These are phyloP conservation scores for Synanthedon andrenaeformis DNA, from an alignment of 2,888 invertebrate species.

Conservation along the genomic window DNA sequence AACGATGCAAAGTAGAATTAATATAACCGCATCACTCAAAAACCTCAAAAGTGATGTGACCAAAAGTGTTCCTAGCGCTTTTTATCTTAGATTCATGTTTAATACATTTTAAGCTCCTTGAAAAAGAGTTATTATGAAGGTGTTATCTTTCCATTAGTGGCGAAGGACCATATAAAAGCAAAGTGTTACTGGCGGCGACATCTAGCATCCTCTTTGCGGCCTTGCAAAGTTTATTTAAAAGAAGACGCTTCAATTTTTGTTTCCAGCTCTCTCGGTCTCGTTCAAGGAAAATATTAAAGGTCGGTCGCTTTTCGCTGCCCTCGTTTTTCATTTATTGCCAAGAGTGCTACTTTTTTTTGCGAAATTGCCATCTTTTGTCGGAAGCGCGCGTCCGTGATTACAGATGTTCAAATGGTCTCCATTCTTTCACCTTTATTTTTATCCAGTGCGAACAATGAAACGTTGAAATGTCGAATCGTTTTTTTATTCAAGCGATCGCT, in stretches of 20 bases:
- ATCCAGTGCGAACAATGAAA: neutral
- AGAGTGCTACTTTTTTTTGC: neutral
- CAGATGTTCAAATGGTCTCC: neutral
- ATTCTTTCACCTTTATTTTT: neutral
- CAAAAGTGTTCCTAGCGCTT: too few species aligned
- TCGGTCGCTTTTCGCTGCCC: neutral
- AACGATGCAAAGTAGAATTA: too few species aligned
- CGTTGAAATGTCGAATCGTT: neutral
- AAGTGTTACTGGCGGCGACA: neutral
- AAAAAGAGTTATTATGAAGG: neutral
- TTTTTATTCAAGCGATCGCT: neutral
- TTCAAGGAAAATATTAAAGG: constrained; percentile 1
- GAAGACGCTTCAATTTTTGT: constrained; percentile 1
- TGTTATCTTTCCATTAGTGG: neutral
- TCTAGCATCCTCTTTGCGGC: neutral
- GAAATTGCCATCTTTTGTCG: neutral
- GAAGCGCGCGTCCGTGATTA: neutral
- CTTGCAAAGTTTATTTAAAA: constrained; percentile 1
- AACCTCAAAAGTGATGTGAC: too few species aligned
- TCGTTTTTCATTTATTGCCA: neutral
- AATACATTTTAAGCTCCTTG: neutral
- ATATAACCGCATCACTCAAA: too few species aligned
- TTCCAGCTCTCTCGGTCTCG: neutral
- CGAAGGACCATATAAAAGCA: neutral
- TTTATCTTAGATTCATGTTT: neutral